Conservation (phyloP, 2,797 vertebrate genomes). For the Caiman crocodilus region DNA sequence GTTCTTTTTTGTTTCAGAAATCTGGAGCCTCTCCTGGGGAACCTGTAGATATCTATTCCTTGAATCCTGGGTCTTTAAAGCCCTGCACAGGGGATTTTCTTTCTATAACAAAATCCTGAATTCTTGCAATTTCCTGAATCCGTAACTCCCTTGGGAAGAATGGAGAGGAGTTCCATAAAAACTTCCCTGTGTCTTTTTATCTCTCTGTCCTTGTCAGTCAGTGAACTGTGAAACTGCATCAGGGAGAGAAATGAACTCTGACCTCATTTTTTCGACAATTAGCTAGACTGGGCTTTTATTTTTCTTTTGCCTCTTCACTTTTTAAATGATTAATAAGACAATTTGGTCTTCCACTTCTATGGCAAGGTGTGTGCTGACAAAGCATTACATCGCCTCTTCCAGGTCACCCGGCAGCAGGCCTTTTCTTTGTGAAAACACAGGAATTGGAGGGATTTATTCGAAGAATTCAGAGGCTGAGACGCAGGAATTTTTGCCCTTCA, state of each 20-base stretch:
- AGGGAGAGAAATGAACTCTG: conserved; percentile 66
- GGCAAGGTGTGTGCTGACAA: conserved; percentile 71
- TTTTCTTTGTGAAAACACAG: conserved; percentile 77
- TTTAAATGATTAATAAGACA: conserved; percentile 76
- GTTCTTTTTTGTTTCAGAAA: background rate
- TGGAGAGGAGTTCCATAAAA: conserved; percentile 39
- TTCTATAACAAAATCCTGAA: background rate
- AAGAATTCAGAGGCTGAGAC: conserved; percentile 72
- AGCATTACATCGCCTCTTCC: conserved; percentile 69
- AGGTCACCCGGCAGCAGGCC: conserved; percentile 76
- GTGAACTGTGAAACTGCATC: conserved; percentile 56
- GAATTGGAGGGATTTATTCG: conserved; percentile 75
- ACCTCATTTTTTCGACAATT: conserved; percentile 51
- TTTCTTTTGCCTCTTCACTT: conserved; percentile 39
- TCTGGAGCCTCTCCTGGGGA: background rate
- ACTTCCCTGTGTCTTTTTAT: conserved; percentile 57
- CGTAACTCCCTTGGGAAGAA: conserved; percentile 16
- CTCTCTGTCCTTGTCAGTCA: conserved; percentile 61
- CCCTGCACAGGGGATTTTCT: rapidly evolving
- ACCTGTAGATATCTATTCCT: background rate
- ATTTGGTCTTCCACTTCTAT: conserved; percentile 64
- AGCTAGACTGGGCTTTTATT: conserved; percentile 53
- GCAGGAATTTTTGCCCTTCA: conserved; percentile 73
- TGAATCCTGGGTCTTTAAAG: background rate
- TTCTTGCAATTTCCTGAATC: background rate